Evolutionary conservation across 2,113 vertebrate genomes (phyloP).

Genomic region (Festucalex cinctus): DNA sequence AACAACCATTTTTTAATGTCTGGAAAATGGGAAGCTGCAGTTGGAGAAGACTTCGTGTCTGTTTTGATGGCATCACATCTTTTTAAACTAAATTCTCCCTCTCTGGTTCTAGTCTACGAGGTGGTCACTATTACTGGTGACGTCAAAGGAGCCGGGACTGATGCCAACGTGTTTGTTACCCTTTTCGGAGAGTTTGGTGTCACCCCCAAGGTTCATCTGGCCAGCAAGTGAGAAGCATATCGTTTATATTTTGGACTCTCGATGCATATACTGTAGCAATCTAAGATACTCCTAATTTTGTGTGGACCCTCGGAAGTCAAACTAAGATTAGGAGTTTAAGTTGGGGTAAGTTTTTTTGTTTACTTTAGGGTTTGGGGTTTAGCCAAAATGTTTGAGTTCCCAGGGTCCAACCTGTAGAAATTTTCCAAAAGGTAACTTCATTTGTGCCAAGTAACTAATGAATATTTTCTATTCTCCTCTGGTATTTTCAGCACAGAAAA

Average conservation of each 20-base stretch:
- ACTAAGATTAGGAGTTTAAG: not conserved
- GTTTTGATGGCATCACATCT: too few species aligned
- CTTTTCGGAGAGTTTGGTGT: conserved; percentile 92
- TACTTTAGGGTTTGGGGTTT: not conserved
- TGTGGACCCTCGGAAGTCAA: not conserved
- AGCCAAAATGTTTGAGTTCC: not conserved
- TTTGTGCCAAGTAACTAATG: conserved; percentile 31
- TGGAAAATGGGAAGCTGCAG: too few species aligned
- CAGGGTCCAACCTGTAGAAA: not conserved
- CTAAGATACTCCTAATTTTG: not conserved
- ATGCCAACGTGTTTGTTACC: conserved; percentile 94
- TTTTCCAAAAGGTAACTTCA: not conserved
- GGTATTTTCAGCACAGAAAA: conserved; percentile 88
- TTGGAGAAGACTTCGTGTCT: too few species aligned
- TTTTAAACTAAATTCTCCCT: conserved; percentile 15
- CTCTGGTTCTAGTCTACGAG: conserved; percentile 82
- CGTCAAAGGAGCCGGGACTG: conserved; percentile 89
- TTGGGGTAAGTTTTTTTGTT: not conserved
- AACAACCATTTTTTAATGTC: too few species aligned
- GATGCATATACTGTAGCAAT: not conserved
- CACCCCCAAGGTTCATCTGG: conserved; percentile 92
- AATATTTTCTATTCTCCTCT: conserved; percentile 72
- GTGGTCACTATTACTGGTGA: conserved; percentile 91
- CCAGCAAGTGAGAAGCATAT: conserved; percentile 88
- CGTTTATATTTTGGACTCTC: not conserved